Percentiles rank a stretch among this genome's conserved stretches.
phyloP scores from a whole-genome alignment of 2,113 vertebrate species.

The Corythornis cristatus region DNA sequence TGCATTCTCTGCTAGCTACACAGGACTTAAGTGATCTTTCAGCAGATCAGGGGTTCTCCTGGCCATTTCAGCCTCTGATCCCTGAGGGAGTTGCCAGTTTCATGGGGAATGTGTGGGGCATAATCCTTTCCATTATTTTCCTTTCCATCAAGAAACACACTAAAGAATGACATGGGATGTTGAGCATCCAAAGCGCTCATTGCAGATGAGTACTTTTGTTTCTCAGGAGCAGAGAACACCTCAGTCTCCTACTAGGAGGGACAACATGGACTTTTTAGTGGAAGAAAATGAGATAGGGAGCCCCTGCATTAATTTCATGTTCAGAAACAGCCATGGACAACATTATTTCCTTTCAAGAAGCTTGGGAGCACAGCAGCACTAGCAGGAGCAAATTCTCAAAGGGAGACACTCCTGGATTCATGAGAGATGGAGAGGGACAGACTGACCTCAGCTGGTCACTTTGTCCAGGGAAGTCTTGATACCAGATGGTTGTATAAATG shows the following conservation, averaged over 20 bases:
- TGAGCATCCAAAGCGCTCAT: not conserved
- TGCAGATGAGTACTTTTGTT: not conserved
- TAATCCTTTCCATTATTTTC: not conserved
- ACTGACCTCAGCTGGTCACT: not conserved
- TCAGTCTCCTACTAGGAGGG: not conserved
- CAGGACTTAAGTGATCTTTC: not conserved
- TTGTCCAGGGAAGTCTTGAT: not conserved
- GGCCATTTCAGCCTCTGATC: not conserved
- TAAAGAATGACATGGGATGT: not conserved
- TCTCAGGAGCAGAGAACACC: not conserved
- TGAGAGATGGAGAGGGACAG: not conserved
- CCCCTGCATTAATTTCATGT: not conserved
- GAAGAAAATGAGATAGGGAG: not conserved
- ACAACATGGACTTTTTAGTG: not conserved
- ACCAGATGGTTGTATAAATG: not conserved
- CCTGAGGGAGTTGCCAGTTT: not conserved
- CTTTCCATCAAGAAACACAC: not conserved
- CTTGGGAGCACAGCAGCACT: not conserved
- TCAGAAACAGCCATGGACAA: not conserved
- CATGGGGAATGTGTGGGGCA: not conserved
- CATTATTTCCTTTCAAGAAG: not conserved
- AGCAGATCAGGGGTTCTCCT: not conserved
- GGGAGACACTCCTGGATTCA: not conserved
- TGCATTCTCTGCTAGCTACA: not conserved
- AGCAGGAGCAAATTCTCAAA: not conserved